Base-by-base conservation (phyloP, 2,113 vertebrate genomes). In the Myiozetetes cayanensis region DNA sequence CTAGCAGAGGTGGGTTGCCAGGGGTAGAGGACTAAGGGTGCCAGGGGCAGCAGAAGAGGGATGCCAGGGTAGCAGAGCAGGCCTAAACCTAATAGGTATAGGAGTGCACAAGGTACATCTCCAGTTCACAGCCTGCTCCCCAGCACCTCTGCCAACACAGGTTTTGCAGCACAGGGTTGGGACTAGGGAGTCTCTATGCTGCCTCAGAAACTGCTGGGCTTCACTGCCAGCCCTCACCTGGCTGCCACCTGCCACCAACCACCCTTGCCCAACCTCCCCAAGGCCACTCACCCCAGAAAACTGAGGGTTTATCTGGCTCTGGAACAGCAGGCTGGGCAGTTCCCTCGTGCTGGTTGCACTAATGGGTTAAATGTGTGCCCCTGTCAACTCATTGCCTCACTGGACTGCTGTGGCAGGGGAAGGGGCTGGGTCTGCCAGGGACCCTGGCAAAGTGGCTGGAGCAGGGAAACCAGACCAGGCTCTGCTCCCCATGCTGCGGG, bases 1-100 rank as follows among this genome's bases (percentile, higher is more conserved):
- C 35, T 25, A 71, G 30, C 10, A 19, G 52, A 68, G 35, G 4
- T 0, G 0, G 24, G 18, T 10, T 30, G 44, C 25, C 9, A 4
- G 46, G 27, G 11, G 16, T 8, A 10, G 53, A 5, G 44, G 37
- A 59, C 23, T 28, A n/a, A 13, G 39, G 39, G 10, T 74, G 49
- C 33, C 22, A 31, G 41, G 46, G 25, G 4, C 20, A 55, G 39
- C 28, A 14, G 58, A 67, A 58, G 43, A 91, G 46, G 28, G 56
- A 66, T 79, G 72, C 37, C 7, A 8, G 30, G 24, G 22, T 33
- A 67, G 56, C 2, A 0, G 25, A 67, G 43, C 67, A 59, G 89
- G 75, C 80, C 63, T 56, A 59, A 41, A 28, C 20, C 39, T 61
- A 41, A 33, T 12, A n/a, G n/a, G 31, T 53, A 41, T 15, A n/a